Evolutionary conservation across 2,113 vertebrate genomes (phyloP).

Genomic region (Peromyscus maniculatus): DNA sequence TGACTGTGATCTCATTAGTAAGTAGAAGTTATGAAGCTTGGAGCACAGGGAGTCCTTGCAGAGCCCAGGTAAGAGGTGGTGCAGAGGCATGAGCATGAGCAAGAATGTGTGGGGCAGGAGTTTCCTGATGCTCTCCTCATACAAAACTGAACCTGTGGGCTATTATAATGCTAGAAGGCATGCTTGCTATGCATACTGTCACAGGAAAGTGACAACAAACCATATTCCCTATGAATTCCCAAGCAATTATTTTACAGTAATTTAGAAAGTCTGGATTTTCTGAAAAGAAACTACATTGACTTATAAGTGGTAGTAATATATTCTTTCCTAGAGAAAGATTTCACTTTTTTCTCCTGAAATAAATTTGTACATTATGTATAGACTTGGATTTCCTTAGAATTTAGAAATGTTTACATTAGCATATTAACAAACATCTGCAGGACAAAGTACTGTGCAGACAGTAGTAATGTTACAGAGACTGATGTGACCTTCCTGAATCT

Average conservation of each 20-base stretch:
- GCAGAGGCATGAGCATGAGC: neutral
- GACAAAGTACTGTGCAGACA: neutral
- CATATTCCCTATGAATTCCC: neutral
- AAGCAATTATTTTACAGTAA: conserved; percentile 26
- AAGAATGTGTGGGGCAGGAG: neutral
- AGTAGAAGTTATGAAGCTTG: neutral
- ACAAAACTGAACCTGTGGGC: neutral
- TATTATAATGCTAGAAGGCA: neutral
- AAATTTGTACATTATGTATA: neutral
- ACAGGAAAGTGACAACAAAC: conserved; percentile 14
- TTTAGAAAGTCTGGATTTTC: conserved; percentile 37
- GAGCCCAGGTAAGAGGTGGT: neutral
- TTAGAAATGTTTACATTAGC: neutral
- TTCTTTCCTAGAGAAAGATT: neutral
- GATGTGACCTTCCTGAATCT: neutral
- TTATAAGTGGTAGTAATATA: neutral
- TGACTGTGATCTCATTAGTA: neutral
- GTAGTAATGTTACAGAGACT: neutral
- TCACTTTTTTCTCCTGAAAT: neutral
- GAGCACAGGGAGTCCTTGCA: neutral
- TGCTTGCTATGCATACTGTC: neutral
- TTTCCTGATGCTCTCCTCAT: neutral
- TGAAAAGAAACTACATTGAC: neutral
- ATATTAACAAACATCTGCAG: neutral
- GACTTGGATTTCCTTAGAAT: neutral